Conservation (phyloP, 2,113 vertebrate species). For the Marcusenius ussheri region DNA sequence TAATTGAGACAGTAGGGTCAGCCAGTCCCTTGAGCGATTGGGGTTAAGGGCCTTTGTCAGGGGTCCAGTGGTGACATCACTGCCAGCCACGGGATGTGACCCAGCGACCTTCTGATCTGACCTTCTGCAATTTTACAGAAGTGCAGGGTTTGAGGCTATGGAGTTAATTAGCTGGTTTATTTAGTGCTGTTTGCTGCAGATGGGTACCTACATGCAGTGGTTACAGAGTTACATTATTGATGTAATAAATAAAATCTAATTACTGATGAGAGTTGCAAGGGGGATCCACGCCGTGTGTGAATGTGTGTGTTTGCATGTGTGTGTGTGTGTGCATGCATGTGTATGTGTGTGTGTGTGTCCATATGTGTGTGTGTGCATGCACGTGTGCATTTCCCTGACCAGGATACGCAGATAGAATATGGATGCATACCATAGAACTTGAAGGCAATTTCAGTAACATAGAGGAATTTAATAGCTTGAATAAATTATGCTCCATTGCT, state of each 20-base stretch:
- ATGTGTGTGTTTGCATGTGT: background rate
- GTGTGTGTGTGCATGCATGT: no score
- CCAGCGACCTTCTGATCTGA: background rate
- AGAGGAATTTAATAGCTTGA: background rate
- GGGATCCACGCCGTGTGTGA: background rate
- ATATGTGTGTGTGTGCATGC: background rate
- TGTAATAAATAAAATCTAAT: background rate
- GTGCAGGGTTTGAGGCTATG: background rate
- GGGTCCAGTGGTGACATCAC: background rate
- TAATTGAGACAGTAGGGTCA: background rate
- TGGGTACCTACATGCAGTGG: background rate
- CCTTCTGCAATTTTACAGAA: background rate
- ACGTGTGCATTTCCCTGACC: background rate
- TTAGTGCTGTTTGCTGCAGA: background rate
- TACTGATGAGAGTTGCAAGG: background rate
- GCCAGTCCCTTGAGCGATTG: background rate
- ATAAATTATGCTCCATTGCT: background rate
- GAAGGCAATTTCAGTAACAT: background rate
- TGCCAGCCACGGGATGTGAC: background rate
- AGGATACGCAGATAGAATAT: background rate
- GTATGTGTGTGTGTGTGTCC: background rate
- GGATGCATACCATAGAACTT: background rate
- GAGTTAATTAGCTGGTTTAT: background rate
- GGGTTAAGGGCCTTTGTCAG: background rate
- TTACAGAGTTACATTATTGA: background rate